Base-by-base conservation (phyloP, 2,888 invertebrate species). In the Unio pictorum region DNA sequence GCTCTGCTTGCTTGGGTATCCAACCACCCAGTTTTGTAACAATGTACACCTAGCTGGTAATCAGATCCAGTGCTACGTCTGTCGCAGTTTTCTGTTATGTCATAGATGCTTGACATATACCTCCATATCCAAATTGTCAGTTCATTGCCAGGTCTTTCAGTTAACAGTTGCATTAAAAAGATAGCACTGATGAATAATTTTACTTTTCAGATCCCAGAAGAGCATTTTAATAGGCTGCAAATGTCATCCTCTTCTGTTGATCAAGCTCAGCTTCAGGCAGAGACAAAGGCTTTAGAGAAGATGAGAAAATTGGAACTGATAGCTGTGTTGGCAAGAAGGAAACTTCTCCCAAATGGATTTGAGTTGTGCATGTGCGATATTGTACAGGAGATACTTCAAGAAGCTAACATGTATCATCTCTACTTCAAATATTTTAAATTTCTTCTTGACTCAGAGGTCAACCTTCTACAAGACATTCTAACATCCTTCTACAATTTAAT, bases 361-460 rank as follows among this genome's bases (percentile, higher is more conserved):
- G 86, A 86, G 72, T 72, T 88, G 45, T 84, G 84, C 69, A 82
- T 84, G 84, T 84, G 85, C 75, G 84, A 84, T 67, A 81, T 81
- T 26, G 81, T 84, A 26, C 81, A 83, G 64, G 86, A 84, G 63
- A 78, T 87, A 59, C 66, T 87, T 15, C 76, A 76, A 61, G 83
- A 86, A 62, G 74, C 79, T 59, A 77, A 82, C 18, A 69, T 75
- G n/a, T 83, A 82, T 64, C 85, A 86, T 71, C 70, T 83, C 54
- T 86, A 84, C 68, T 79, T 84, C 67, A 87, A 87, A 76, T 84
- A 87, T 75, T 72, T 87, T 45, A 75, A 75, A 58, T 72, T 77
- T 8, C 72, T 87, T 15, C 75, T 82, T 67, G 67, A 69, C 11
- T 71, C 76, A 23, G 81, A 81, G 45, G 73, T 86, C 1, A 78